Conservation (phyloP, 2,888 invertebrate genomes). For the Thecocarcelia acutangulata region DNA sequence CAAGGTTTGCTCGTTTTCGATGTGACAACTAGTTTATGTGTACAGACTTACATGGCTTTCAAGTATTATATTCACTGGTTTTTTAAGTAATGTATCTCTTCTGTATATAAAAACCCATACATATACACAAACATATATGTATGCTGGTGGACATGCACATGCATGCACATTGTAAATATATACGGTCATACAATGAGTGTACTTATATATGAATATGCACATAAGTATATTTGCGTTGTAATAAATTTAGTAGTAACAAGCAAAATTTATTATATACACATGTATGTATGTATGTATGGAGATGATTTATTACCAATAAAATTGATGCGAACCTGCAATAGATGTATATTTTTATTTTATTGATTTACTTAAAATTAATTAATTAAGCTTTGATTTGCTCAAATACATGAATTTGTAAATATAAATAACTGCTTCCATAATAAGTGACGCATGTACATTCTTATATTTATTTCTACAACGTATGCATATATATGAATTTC, state of each 20-base stretch:
- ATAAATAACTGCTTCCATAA: no score
- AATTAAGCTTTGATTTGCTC: slow-evolving; percentile 24
- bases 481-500: neutral
- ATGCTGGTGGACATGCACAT: neutral
- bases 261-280: slow-evolving; percentile 52
- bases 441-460: no score
- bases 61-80: slow-evolving; percentile 23
- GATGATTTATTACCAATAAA: slow-evolving; percentile 58
- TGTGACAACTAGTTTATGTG: slow-evolving; percentile 41
- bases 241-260: slow-evolving; percentile 57
- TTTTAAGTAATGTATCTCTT: neutral
- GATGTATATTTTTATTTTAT: neutral
- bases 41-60: slow-evolving; percentile 32
- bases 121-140: neutral
- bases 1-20: slow-evolving; percentile 2
- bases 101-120: neutral
- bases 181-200: no score
- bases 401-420: neutral
- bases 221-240: slow-evolving; percentile 27
- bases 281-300: no score
- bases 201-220: neutral
- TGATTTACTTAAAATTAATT: slow-evolving; percentile 43
- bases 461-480: neutral
- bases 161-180: no score
- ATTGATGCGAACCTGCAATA: slow-evolving; percentile 37